Base-by-base conservation (phyloP, 2,113 vertebrate genomes). In the Nanorana parkeri region DNA sequence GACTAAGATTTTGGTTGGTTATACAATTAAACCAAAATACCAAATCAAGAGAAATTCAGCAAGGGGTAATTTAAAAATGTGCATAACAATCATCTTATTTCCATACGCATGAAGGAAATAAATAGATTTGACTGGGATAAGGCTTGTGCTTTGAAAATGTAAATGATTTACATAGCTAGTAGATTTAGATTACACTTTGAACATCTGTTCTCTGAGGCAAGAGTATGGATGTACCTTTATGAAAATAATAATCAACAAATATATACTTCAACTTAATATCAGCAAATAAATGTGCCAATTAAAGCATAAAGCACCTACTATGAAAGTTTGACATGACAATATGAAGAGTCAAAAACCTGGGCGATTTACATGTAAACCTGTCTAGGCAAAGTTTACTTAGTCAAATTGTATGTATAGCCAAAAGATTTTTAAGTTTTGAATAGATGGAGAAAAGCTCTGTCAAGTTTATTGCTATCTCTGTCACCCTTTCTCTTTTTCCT, bases 1-100 rank as follows among this genome's bases (percentile, higher is more conserved):
- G 28, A 68, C 61, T 66, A 75, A 54, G 71, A 82, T 67, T 75
- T 65, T 75, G 69, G 69, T 67, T 13, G 71, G 63, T 67, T 75
- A 64, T 65, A 67, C 71, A 82, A 82, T 82, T 82, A 82, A 82
- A 60, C 71, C 72, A 52, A 82, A 75, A 75, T 75, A 60, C 80
- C 52, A 82, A 82, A 82, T 82, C 80, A 82, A 75, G 71, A 75
- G 71, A 82, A 82, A 82, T 81, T 74, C 79, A 81, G 69, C 61
- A 75, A 82, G 80, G 80, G 80, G 71, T 82, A 67, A 75, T 75
- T 82, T 73, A 75, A 66, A 75, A 75, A 82, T 75, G 80, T 82
- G 71, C 80, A 82, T 74, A 82, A 82, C 80, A 82, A 82, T 82
- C 80, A 75, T 82, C 63, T n/a, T 75, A 82, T 82, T 82, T 82